These are phyloP conservation scores for Potamilus streckersoni DNA, from an alignment of 1,140 invertebrate genomes.

Conservation along the genomic window DNA sequence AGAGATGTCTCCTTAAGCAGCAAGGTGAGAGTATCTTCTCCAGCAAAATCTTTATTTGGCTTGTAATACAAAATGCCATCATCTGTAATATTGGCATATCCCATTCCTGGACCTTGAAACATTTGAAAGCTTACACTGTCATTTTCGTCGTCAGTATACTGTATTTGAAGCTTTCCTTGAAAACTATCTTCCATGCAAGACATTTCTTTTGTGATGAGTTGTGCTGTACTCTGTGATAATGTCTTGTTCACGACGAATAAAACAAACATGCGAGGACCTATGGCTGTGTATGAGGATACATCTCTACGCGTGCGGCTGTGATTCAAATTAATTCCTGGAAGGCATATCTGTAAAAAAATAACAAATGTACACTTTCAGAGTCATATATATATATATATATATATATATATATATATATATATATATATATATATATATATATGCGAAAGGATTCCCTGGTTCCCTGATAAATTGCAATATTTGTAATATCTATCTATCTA, in stretches of 20 bases:
- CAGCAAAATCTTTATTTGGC: not conserved
- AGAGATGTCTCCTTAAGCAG: not conserved
- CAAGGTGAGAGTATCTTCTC: not conserved
- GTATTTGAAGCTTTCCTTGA: not conserved
- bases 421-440: too few relatives aligned
- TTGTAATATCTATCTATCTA: too few relatives aligned
- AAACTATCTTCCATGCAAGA: not conserved
- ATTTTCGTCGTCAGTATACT: not conserved
- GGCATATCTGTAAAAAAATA: too few relatives aligned
- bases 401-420: too few relatives aligned
- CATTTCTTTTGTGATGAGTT: not conserved
- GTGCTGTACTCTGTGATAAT: not conserved
- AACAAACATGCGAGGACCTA: not conserved
- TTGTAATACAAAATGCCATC: not conserved
- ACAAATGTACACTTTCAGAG: too few relatives aligned
- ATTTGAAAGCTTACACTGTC: not conserved
- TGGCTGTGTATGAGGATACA: too few relatives aligned
- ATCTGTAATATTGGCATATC: constrained; percentile 1
- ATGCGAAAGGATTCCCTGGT: too few relatives aligned
- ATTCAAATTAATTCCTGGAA: too few relatives aligned
- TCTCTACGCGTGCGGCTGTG: too few relatives aligned
- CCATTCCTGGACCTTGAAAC: not conserved
- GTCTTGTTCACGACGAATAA: not conserved
- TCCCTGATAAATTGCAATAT: too few relatives aligned
- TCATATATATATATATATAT: too few relatives aligned